Percentiles rank a stretch among this genome's conserved stretches.
Conservation (phyloP, 1,140 invertebrate genomes). For the Babylonia areolata region DNA sequence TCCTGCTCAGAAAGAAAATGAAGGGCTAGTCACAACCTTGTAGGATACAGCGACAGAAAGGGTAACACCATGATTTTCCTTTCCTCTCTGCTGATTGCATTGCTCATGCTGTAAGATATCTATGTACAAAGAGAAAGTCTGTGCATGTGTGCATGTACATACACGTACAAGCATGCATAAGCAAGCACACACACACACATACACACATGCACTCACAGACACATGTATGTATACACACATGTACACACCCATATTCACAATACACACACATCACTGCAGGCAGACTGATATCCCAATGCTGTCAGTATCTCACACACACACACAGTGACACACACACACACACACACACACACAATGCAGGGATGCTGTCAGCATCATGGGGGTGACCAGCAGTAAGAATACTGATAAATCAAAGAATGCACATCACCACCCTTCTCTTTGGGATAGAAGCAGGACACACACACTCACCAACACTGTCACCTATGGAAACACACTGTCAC, state of each 20-base stretch:
- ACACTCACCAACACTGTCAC: neutral
- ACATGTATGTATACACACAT: neutral
- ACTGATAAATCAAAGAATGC: too few relatives aligned
- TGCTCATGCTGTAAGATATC: neutral
- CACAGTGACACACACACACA: neutral
- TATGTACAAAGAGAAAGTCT: too few relatives aligned
- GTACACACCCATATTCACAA: neutral
- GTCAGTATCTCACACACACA: neutral
- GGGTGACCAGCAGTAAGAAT: too few relatives aligned
- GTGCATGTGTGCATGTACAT: neutral
- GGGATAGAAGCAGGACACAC: too few relatives aligned
- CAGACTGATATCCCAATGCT: neutral
- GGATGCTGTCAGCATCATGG: too few relatives aligned
- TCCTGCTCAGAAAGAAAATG: neutral
- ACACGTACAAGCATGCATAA: neutral
- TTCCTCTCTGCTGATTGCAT: neutral
- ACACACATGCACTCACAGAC: neutral
- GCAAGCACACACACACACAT: neutral
- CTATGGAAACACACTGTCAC: too few relatives aligned
- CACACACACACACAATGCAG: slow-evolving; percentile 2
- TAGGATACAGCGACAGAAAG: neutral
- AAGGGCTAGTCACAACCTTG: neutral
- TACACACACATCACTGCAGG: neutral
- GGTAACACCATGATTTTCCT: neutral
- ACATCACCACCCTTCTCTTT: neutral